These are phyloP conservation scores for Gryllus bimaculatus DNA, from an alignment of 1,140 invertebrate species.

Conservation along the genomic window DNA sequence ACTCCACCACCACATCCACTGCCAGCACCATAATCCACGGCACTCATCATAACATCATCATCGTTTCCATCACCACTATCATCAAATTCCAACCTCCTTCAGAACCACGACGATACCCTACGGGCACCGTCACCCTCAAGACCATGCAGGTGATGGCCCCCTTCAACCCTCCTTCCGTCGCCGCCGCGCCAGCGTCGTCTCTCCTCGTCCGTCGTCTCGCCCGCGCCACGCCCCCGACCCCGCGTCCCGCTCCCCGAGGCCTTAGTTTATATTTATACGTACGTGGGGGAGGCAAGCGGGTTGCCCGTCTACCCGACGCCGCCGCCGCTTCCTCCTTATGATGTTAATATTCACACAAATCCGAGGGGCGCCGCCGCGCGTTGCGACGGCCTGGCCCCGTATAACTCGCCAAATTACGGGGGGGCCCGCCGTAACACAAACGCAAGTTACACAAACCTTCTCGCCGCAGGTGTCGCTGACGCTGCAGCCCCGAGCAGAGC, in stretches of 20 bases:
- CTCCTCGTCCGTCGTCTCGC: background rate
- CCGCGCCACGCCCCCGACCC: too few species aligned
- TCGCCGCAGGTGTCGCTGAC: background rate
- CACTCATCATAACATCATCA: too few species aligned
- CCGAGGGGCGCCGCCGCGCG: background rate
- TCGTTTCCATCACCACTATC: too few species aligned
- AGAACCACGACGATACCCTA: too few species aligned
- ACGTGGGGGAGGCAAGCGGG: background rate
- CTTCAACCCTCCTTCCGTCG: too few species aligned
- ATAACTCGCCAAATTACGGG: background rate
- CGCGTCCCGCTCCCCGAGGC: background rate
- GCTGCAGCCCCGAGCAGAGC: too few species aligned
- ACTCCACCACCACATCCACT: too few species aligned
- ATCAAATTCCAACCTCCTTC: too few species aligned
- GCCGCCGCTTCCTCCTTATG: background rate
- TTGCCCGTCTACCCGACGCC: background rate
- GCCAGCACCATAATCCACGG: too few species aligned
- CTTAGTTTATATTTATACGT: conserved; percentile 2
- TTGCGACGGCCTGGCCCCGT: background rate
- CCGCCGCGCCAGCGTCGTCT: too few species aligned
- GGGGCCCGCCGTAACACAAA: background rate
- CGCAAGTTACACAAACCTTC: conserved; percentile 3
- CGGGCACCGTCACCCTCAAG: too few species aligned
- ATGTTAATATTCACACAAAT: conserved; percentile 6
- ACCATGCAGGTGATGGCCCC: too few species aligned